These are phyloP conservation scores for Sinosuthora webbiana DNA, from an alignment of 2,113 vertebrate genomes.

Conservation along the genomic window DNA sequence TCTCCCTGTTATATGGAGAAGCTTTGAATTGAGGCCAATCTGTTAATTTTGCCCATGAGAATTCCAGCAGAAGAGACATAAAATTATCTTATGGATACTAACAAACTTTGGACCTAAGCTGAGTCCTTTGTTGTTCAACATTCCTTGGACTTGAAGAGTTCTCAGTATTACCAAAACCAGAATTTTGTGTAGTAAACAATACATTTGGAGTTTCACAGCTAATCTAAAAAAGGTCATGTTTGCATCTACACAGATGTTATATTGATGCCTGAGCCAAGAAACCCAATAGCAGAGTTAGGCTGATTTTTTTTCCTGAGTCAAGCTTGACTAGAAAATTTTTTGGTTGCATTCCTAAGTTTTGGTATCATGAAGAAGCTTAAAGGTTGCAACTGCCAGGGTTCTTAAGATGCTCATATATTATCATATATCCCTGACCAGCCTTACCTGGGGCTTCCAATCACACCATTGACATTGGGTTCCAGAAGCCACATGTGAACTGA, in stretches of 20 bases:
- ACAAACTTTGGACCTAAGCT: background rate
- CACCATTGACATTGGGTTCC: background rate
- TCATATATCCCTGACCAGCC: background rate
- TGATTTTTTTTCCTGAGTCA: background rate
- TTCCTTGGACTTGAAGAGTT: background rate
- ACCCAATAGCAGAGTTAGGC: background rate
- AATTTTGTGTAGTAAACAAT: background rate
- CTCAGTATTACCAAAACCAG: background rate
- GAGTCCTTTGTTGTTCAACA: background rate
- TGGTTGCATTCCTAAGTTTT: background rate
- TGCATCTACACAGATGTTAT: background rate
- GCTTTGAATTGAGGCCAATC: background rate
- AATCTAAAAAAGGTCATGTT: background rate
- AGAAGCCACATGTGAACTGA: background rate
- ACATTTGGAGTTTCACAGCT: background rate
- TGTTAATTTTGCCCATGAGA: background rate
- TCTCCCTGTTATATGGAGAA: background rate
- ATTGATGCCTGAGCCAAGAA: background rate
- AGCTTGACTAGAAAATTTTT: background rate
- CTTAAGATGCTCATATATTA: background rate
- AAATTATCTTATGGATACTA: background rate
- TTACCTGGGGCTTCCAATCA: background rate
- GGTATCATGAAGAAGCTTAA: background rate
- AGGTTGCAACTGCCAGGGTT: background rate
- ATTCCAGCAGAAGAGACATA: background rate